Conservation (phyloP, 2,888 invertebrate species). For the Sesamia inferens region DNA sequence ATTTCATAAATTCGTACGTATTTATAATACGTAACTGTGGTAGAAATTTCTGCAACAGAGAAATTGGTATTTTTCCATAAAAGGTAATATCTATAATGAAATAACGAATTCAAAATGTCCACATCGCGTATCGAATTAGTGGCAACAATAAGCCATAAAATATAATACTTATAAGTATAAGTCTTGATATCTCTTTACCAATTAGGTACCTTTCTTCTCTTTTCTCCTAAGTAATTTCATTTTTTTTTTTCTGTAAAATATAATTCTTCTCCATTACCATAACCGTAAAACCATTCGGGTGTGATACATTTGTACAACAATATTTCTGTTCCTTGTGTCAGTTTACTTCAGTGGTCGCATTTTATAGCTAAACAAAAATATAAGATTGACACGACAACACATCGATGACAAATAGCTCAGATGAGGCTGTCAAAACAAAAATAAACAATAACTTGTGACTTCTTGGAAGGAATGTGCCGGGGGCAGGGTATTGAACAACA, state of each 20-base stretch:
- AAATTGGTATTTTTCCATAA: slow-evolving; percentile 8
- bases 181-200: background rate
- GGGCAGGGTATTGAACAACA: slow-evolving; percentile 65
- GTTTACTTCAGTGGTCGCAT: background rate
- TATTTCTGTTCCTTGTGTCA: background rate
- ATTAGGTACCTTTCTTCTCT: background rate
- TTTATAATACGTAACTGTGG: background rate
- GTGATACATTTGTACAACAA: background rate
- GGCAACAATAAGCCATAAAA: background rate
- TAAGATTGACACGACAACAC: slow-evolving; percentile 21
- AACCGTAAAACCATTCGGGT: background rate
- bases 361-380: slow-evolving; percentile 14
- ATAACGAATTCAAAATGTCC: too few relatives aligned
- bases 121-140: background rate
- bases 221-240: background rate
- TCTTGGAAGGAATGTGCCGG: slow-evolving; percentile 69
- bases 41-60: background rate
- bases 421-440: slow-evolving; percentile 47
- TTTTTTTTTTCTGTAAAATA: too few relatives aligned
- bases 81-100: too few relatives aligned
- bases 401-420: slow-evolving; percentile 45
- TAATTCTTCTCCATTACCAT: background rate
- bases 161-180: background rate
- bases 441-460: slow-evolving; percentile 67
- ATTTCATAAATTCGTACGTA: background rate